Evolutionary conservation across 2,888 invertebrate species (phyloP).

Genomic region (Sesia apiformis): DNA sequence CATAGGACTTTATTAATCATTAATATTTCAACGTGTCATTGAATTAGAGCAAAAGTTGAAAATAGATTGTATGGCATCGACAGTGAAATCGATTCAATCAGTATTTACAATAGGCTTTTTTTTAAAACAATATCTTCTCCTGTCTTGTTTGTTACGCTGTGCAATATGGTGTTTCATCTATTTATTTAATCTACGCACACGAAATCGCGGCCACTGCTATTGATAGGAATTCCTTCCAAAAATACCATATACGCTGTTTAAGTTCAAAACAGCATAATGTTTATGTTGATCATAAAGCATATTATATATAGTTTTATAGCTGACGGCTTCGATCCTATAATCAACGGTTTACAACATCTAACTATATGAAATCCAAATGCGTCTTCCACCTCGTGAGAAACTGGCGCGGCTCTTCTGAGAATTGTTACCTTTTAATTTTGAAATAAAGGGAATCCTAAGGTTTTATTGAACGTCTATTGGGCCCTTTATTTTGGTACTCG

Average conservation of each 20-base stretch:
- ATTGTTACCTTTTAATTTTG: conserved; percentile 58
- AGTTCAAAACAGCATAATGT: conserved; percentile 18
- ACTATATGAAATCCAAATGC: conserved; percentile 53
- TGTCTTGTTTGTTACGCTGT: too few species aligned
- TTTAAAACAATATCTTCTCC: too few species aligned
- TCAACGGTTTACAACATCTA: conserved; percentile 63
- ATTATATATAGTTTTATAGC: conserved; percentile 52
- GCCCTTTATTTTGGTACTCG: conserved; percentile 29
- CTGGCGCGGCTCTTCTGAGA: conserved; percentile 45
- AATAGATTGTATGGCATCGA: too few species aligned
- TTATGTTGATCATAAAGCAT: conserved; percentile 52
- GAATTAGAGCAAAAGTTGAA: too few species aligned
- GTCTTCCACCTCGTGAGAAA: conserved; percentile 54
- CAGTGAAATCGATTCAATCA: too few species aligned
- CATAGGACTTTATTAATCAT: too few species aligned
- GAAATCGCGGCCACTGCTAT: too few species aligned
- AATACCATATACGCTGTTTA: background rate
- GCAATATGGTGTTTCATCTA: too few species aligned
- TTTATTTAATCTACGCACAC: too few species aligned
- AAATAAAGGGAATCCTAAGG: conserved; percentile 60
- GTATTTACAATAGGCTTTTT: too few species aligned
- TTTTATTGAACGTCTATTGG: conserved; percentile 61
- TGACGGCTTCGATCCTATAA: conserved; percentile 58
- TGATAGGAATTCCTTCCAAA: background rate
- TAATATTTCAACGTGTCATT: too few species aligned